Conservation (phyloP, 2,888 invertebrate genomes). For the Melanostoma scalare region DNA sequence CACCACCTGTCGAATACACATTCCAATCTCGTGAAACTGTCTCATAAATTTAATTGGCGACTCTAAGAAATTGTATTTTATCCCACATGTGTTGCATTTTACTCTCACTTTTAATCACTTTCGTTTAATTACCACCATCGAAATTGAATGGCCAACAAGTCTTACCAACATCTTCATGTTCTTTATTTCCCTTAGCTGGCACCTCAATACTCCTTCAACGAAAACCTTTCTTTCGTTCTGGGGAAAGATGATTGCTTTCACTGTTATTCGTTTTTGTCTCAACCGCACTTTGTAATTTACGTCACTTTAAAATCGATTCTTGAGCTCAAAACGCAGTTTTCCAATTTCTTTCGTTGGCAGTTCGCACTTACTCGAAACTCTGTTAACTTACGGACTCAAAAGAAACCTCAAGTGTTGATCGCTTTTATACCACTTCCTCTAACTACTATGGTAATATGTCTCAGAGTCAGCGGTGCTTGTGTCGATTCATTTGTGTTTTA, state of each 20-base stretch:
- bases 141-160: constrained; percentile 10
- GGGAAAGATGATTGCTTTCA: not conserved
- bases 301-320: constrained; percentile 27
- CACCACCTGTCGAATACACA: too few species aligned
- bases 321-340: constrained; percentile 55
- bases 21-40: too few species aligned
- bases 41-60: too few species aligned
- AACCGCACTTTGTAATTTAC: constrained; percentile 45
- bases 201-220: not conserved
- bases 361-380: constrained; percentile 81
- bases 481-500: constrained; percentile 35
- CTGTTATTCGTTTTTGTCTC: constrained; percentile 17
- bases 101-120: too few species aligned
- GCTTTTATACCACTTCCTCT: constrained; percentile 80
- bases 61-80: too few species aligned
- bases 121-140: not conserved
- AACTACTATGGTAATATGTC: constrained; percentile 60
- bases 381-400: constrained; percentile 82
- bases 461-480: constrained; percentile 33
- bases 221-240: not conserved
- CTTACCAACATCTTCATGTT: constrained; percentile 58
- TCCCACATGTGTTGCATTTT: too few species aligned
- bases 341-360: constrained; percentile 67
- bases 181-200: constrained; percentile 2
- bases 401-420: constrained; percentile 81